Conservation (phyloP, 2,888 invertebrate species). For the Epinotia demarniana region DNA sequence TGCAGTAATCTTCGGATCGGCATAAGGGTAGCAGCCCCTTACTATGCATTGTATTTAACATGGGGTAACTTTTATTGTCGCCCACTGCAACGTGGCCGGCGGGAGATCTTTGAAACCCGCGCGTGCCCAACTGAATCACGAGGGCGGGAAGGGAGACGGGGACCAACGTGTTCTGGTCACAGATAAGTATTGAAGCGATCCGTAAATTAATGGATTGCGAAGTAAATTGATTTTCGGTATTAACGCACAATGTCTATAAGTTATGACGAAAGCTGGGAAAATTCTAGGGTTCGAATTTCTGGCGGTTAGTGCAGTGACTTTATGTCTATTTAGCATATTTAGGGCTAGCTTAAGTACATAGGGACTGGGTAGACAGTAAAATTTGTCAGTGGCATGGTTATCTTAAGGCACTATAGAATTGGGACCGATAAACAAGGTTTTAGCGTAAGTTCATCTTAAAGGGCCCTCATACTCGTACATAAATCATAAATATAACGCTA, state of each 20-base stretch:
- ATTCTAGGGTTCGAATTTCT: constrained; percentile 5
- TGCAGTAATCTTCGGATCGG: constrained; percentile 54
- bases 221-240: constrained; percentile 80
- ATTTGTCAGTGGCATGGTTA: not conserved
- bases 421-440: not conserved
- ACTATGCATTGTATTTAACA: constrained; percentile 76
- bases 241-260: constrained; percentile 31
- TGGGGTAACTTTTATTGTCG: constrained; percentile 78
- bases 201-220: constrained; percentile 80
- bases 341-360: no score
- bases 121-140: constrained; percentile 49
- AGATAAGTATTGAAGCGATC: constrained; percentile 72
- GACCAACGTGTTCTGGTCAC: constrained; percentile 57
- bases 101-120: constrained; percentile 61
- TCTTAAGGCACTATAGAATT: not conserved
- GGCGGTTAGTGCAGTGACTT: not conserved
- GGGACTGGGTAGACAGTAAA: not conserved
- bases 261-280: constrained; percentile 23
- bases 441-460: not conserved
- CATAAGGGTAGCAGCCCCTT: constrained; percentile 77
- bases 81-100: constrained; percentile 61
- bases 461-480: not conserved
- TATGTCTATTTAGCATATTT: not conserved
- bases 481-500: not conserved
- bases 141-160: constrained; percentile 51